A percentile compares a stretch with the other conserved stretches of the same genome.
phyloP scores from a whole-genome alignment of 1,140 invertebrate genomes.

The Drosophila funebris region DNA sequence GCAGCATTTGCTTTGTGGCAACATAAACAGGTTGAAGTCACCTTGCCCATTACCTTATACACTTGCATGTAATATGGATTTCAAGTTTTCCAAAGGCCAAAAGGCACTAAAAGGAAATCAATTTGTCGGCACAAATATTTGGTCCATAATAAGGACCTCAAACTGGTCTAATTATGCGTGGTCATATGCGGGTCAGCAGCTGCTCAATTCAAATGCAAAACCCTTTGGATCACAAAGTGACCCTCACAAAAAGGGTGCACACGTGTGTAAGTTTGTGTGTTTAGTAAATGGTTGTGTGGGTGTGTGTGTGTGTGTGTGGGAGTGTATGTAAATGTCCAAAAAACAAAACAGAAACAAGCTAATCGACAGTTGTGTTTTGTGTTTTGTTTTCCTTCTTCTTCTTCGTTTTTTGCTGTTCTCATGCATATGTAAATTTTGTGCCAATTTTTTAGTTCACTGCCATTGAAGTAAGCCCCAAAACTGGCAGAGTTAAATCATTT shows the following conservation, averaged over 20 bases:
- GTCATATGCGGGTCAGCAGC: constrained; percentile 40
- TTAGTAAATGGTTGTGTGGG: not conserved
- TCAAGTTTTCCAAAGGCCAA: not conserved
- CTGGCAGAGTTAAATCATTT: constrained; percentile 1
- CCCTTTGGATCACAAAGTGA: constrained; percentile 25
- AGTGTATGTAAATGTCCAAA: constrained; percentile 39
- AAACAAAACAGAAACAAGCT: constrained; percentile 46
- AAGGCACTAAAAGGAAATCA: constrained; percentile 24
- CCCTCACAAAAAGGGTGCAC: constrained; percentile 35
- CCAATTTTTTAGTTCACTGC: constrained; percentile 18
- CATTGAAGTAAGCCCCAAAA: not conserved
- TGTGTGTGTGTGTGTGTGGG: not conserved
- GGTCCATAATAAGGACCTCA: constrained; percentile 10
- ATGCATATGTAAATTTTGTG: constrained; percentile 31
- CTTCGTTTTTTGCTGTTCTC: constrained; percentile 10
- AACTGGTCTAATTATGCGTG: constrained; percentile 48
- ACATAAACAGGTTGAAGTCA: constrained; percentile 8
- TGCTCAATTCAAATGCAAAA: constrained; percentile 57
- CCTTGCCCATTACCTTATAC: not conserved
- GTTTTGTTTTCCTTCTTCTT: constrained; percentile 12
- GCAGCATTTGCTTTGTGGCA: not conserved
- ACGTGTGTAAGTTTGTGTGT: constrained; percentile 30
- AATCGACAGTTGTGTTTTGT: constrained; percentile 41
- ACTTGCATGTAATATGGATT: not conserved
- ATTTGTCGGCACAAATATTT: constrained; percentile 48